Conservation (phyloP, 1,140 invertebrate species). For the Caenorhabditis latens region DNA sequence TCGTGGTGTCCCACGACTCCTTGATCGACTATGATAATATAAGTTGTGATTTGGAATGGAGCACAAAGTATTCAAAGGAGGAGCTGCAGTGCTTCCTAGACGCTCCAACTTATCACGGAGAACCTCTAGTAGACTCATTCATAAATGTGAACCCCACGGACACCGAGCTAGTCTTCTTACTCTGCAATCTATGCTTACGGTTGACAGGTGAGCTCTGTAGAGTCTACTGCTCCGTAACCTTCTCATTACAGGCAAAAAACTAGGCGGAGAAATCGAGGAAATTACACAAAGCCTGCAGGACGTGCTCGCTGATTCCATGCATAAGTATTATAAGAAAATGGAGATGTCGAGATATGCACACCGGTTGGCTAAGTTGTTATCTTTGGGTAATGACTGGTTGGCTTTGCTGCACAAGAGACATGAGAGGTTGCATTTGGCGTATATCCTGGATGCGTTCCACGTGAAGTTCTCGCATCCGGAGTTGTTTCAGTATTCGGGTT, state of each 20-base stretch:
- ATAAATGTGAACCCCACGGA: conserved; percentile 14
- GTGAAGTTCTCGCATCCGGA: conserved; percentile 13
- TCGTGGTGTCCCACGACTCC: neutral
- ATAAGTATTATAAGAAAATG: neutral
- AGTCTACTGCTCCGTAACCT: neutral
- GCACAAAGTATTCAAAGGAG: neutral
- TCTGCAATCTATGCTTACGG: neutral
- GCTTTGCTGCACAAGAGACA: neutral
- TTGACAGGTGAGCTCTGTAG: neutral
- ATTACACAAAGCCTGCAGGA: conserved; percentile 10
- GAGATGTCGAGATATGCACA: conserved; percentile 33
- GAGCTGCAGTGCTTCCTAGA: neutral
- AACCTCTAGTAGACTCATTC: neutral
- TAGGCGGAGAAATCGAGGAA: conserved; percentile 7
- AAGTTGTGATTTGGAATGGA: neutral
- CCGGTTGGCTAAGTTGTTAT: neutral
- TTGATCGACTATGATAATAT: neutral
- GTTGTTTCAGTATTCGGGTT: neutral
- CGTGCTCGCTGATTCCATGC: neutral
- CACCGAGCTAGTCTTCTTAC: neutral
- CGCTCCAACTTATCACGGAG: neutral
- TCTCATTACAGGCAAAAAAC: neutral
- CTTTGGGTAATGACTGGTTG: neutral
- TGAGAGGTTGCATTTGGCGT: neutral
- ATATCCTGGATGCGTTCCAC: neutral